Evolutionary conservation across 2,888 invertebrate genomes (phyloP).

Genomic region (Sarcophaga carnaria): DNA sequence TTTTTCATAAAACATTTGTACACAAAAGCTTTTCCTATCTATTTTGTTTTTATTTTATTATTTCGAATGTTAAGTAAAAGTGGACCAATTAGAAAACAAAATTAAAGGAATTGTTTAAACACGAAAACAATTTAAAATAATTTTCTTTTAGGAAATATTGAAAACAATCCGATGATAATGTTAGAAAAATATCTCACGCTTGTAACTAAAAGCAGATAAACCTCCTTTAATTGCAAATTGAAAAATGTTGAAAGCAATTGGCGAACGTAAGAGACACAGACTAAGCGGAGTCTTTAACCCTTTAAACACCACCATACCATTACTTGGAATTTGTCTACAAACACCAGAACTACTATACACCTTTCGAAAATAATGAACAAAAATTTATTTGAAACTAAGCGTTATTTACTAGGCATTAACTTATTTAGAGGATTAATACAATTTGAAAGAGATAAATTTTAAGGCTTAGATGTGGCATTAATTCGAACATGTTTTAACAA

Average conservation of each 20-base stretch:
- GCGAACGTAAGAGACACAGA: slow-evolving; percentile 24
- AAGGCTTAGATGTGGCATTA: slow-evolving; percentile 27
- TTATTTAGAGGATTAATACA: slow-evolving; percentile 27
- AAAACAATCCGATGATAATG: slow-evolving; percentile 34
- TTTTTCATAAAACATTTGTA: slow-evolving; percentile 2
- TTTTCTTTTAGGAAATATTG: slow-evolving; percentile 46
- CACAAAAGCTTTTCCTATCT: neutral
- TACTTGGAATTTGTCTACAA: too few relatives aligned
- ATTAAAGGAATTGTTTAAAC: slow-evolving; percentile 47
- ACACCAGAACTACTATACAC: too few relatives aligned
- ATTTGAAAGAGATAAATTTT: slow-evolving; percentile 29
- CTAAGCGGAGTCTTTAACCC: slow-evolving; percentile 35
- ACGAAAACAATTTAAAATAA: slow-evolving; percentile 69
- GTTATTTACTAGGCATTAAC: neutral
- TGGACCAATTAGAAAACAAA: slow-evolving; percentile 11
- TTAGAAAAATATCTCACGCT: slow-evolving; percentile 65
- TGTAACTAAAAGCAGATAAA: slow-evolving; percentile 68
- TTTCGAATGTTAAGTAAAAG: neutral
- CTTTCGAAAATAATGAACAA: too few relatives aligned
- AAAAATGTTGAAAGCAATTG: slow-evolving; percentile 53
- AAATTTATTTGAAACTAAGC: too few relatives aligned
- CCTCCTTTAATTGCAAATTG: slow-evolving; percentile 67
- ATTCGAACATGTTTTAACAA: slow-evolving; percentile 62
- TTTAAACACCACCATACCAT: neutral
- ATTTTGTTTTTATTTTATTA: slow-evolving; percentile 5